Evolutionary conservation across 2,797 vertebrate genomes (phyloP).

Genomic region (Lacerta agilis): DNA sequence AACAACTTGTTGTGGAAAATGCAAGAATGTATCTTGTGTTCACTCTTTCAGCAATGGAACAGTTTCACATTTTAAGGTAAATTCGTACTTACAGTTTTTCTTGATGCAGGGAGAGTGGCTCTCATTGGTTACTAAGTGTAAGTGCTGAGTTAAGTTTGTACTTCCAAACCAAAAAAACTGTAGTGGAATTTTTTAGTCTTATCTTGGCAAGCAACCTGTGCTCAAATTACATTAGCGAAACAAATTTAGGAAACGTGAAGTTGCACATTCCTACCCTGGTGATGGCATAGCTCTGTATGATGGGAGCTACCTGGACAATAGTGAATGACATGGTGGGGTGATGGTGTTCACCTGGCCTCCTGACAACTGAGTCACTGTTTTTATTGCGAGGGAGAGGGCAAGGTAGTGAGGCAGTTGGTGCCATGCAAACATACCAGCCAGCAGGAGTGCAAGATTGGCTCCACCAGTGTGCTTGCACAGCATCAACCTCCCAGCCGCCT

Average conservation of each 20-base stretch:
- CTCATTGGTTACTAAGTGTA: not conserved
- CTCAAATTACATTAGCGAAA: not conserved
- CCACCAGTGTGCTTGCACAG: no score
- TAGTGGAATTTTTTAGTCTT: not conserved
- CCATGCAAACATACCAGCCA: no score
- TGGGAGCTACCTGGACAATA: not conserved
- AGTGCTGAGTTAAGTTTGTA: not conserved
- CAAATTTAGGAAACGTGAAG: not conserved
- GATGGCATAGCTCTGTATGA: not conserved
- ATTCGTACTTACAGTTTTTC: not conserved
- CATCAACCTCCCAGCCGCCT: no score
- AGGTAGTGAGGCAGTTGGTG: no score
- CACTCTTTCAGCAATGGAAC: constrained; percentile 89
- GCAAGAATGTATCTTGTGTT: constrained; percentile 92
- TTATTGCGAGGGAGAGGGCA: no score
- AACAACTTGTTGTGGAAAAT: constrained; percentile 90
- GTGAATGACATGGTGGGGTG: no score
- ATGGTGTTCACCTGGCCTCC: no score
- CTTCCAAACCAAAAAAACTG: not conserved
- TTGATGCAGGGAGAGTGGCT: not conserved
- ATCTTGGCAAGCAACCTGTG: constrained; percentile 1
- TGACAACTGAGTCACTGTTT: no score
- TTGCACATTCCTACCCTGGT: not conserved
- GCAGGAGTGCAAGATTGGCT: no score
- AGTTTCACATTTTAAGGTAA: constrained; percentile 84